Evolutionary conservation across 2,113 vertebrate genomes (phyloP).

Genomic region (Alexandromys fortis): DNA sequence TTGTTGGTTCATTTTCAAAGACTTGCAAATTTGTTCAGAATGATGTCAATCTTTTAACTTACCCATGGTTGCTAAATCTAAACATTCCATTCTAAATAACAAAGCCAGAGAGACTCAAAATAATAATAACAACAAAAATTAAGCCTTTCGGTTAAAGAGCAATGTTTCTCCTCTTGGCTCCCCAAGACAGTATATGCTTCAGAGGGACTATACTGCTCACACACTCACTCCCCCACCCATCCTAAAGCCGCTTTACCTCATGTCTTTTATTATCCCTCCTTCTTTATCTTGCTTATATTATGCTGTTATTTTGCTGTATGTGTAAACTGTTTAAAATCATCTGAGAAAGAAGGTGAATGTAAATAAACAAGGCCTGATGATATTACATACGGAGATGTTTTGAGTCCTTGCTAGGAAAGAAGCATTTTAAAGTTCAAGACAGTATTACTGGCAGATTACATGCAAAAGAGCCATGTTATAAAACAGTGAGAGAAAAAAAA

Average conservation of each 20-base stretch:
- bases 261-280: background rate
- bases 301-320: conserved; percentile 13
- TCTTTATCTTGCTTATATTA: conserved; percentile 13
- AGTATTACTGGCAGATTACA: conserved; percentile 1
- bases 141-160: background rate
- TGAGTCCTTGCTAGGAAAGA: conserved; percentile 22
- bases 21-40: conserved; percentile 9
- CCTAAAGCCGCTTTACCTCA: background rate
- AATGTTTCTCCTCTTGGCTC: background rate
- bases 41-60: background rate
- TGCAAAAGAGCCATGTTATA: conserved; percentile 5
- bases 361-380: conserved; percentile 63
- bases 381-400: conserved; percentile 39
- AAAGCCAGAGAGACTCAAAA: background rate
- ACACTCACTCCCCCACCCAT: rapidly evolving
- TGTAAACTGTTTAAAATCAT: conserved; percentile 51
- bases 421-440: conserved; percentile 62
- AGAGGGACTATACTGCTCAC: no score
- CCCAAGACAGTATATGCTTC: background rate
- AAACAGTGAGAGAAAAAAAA: conserved; percentile 27
- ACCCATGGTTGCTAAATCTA: background rate
- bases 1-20: conserved; percentile 30
- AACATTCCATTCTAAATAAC: background rate
- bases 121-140: background rate
- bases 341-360: conserved; percentile 38